Evolutionary conservation across 2,888 invertebrate species (phyloP), one percentile per base, ranked within the genome.

Genomic region (Eucera pruinosa): DNA sequence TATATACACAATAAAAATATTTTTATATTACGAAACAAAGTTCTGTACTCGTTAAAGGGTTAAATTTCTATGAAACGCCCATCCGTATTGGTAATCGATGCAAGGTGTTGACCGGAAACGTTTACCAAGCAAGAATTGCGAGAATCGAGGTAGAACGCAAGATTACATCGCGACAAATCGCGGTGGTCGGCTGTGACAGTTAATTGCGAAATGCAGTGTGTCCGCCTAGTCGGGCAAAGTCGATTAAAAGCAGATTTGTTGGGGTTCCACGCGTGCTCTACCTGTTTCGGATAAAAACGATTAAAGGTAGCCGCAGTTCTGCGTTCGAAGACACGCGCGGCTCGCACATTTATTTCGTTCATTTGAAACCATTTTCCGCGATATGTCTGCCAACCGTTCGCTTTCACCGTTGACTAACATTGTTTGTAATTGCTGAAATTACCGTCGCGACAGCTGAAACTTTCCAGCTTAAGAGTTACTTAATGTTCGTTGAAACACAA

Each of bases 181-280:
- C 72, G 45, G 55, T 65, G 57, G 72, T 62, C 54, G 50, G 65
- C 57, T 77, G 82, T 58, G 36, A 9, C 79, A 55, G 52, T 57
- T 27, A 60, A n/a, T 83, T 81, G 72, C 81, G 83, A 81, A 66
- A 83, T 39, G 25, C 9, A 6, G n/a, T 1, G 58, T 43, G 45
- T 47, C 62, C 65, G 27, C 73, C 61, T 76, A 48, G 78, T 33
- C 50, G 43, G 45, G 20, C 36, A 4, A 41, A 65, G 68, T 66
- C 81, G 81, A 84, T 84, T 83, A 80, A 71, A 81, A 78, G 73
- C 50, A 78, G 81, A 83, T 82, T 80, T 73, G 80, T 71, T 23
- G 65, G 45, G 70, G 71, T 79, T 79, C 67, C 55, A 20, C 57
- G 75, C 77, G 69, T 66, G 81, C 72, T 57, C 54, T 54, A 64